phyloP scores from a whole-genome alignment of 2,888 invertebrate species.

The Limnephilus marmoratus region DNA sequence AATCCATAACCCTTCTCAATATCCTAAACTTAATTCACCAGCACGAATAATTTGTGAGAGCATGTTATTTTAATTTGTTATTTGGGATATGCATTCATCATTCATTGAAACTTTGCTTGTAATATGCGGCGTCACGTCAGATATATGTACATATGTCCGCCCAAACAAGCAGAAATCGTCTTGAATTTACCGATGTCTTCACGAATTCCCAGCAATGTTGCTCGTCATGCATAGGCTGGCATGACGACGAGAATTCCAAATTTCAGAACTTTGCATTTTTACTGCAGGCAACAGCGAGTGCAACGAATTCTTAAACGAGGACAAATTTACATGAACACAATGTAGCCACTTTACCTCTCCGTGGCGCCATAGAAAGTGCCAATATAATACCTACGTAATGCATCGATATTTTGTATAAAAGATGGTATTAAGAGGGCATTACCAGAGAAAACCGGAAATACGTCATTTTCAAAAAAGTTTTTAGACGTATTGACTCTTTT shows the following conservation, averaged over 20 bases:
- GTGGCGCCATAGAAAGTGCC: slow-evolving; percentile 50
- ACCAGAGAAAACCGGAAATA: too few relatives aligned
- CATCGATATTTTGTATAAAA: neutral
- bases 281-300: slow-evolving; percentile 18
- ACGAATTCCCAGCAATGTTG: neutral
- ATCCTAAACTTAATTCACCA: neutral
- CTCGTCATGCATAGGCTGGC: slow-evolving; percentile 3
- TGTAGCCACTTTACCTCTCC: slow-evolving; percentile 20
- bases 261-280: slow-evolving; percentile 27
- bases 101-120: neutral
- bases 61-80: neutral
- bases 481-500: too few relatives aligned
- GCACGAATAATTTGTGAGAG: neutral
- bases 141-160: neutral
- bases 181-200: neutral
- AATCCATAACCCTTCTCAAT: neutral
- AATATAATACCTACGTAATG: neutral
- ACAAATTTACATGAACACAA: slow-evolving; percentile 55
- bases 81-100: neutral
- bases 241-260: slow-evolving; percentile 25
- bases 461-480: too few relatives aligned
- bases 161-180: neutral
- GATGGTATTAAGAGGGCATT: neutral
- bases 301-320: slow-evolving; percentile 50
- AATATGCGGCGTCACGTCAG: neutral